Evolutionary conservation across 2,797 vertebrate genomes (phyloP), one percentile per base, ranked within the genome.

Genomic region (Enteromius mattozi): DNA sequence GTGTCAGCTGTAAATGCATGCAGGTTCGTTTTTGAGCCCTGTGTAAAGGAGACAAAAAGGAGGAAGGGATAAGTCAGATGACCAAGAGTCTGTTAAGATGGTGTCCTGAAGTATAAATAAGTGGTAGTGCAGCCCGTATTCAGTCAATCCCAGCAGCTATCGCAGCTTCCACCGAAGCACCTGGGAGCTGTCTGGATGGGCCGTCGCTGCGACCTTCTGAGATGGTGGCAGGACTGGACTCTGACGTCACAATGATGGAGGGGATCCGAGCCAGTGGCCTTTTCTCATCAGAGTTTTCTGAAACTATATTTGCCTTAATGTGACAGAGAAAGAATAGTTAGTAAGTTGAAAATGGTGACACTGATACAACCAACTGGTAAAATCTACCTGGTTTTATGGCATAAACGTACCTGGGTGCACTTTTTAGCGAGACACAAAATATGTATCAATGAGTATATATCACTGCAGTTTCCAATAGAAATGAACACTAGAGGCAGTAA

Each of bases 221-320:
- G n/a, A 88, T 85, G 42, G 95, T 90, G 14, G 82, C 90, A 9
- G 94, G 94, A 88, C 88, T 95, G 87, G 95, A 94, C 85, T 93
- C 93, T 35, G 94, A 95, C 61, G 95, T 96, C 87, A 96, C 90
- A 59, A 96, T 92, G 89, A 96, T 91, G 54, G 93, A 88, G 17
- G 83, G 87, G 65, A 90, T 79, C 12, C 61, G 74, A 63, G 61
- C 72, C n/a, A 66, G 56, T 17, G 17, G 56, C 10, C 35, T 82
- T 71, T 86, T 84, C 17, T 78, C 72, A 51, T 86, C 88, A 12
- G 6, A 30, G 7, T 81, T 74, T 21, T 87, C 86, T 33, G 72
- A 80, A 76, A 70, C 61, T 19, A 45, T 45, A 80, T 59, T 51
- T 10, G 83, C n/a, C 87, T 89, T 51, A 80, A 7, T 49, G 66